Base-by-base conservation (phyloP, 2,888 invertebrate species). In the Ectemnius cavifrons region DNA sequence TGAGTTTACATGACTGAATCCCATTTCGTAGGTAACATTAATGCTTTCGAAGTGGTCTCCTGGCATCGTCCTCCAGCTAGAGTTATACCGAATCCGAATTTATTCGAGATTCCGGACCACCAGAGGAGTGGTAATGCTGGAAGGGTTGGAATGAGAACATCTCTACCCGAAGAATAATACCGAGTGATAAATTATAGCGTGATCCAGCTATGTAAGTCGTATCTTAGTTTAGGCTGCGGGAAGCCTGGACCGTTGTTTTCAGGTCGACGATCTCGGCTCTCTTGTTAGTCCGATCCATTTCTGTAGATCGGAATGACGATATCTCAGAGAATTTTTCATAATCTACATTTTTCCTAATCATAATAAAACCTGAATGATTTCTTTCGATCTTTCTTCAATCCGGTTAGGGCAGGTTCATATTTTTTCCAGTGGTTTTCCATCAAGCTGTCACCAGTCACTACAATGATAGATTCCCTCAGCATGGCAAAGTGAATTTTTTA, bases 21-120 rank as follows among this genome's bases (percentile, higher is more conserved):
- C 8, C 37, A 37, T 11, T 11, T 37, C 37, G 37, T 37, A 23
- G 23, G 23, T 23, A 23, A 23, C 23, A 23, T 23, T 23, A 23
- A 23, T 23, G 23, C 23, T 23, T 23, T 23, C 23, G 23, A 23
- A 23, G 23, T 23, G 23, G 23, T 23, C 23, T 23, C 23, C 23
- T 23, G 23, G 23, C 37, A 8, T 37, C 8, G 37, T 11, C 37
- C 37, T 8, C 37, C 37, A 4, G 3, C 11, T 0, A 8, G 37
- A 37, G 37, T 37, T 37, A 6, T 37, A 52, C 16, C 58, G 64
- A 69, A 78, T 76, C 72, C 28, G 64, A 76, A 79, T 79, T 79
- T 79, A 79, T 79, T 64, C 61, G 60, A 37, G 63, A 71, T 64
- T 59, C 56, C 2, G 49, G 63, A 69, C 79, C 73, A 76, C 76